Conservation (phyloP, 53 echinoderm and acorn worm species). For the Antedon mediterranea region DNA sequence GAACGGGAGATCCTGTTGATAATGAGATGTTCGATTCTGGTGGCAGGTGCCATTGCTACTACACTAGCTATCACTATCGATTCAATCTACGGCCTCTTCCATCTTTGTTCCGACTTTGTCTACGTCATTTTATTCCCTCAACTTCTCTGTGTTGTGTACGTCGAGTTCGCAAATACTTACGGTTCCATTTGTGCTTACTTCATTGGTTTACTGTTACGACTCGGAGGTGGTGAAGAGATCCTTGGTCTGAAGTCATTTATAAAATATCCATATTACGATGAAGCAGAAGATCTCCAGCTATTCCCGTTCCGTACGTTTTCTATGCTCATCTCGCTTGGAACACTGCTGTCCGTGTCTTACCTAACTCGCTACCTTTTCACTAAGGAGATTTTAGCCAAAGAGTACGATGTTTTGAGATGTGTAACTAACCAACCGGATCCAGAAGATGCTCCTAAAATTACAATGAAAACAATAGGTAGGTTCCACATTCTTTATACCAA, state of each 20-base stretch:
- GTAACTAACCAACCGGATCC: too few species aligned
- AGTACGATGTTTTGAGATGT: conserved; percentile 15
- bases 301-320: conserved; percentile 23
- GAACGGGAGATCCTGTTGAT: conserved; percentile 7
- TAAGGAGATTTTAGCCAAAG: neutral
- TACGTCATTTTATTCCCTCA: conserved; percentile 26
- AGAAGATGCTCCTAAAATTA: too few species aligned
- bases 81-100: conserved; percentile 18
- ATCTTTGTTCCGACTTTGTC: conserved; percentile 20
- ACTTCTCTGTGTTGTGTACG: conserved; percentile 14
- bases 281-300: conserved; percentile 1
- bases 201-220: conserved; percentile 4
- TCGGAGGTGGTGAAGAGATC: conserved; percentile 6
- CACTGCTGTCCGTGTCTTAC: conserved; percentile 7
- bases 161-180: conserved; percentile 15
- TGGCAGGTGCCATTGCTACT: conserved; percentile 4
- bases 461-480: too few species aligned
- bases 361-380: conserved; percentile 4
- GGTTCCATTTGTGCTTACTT: conserved; percentile 4
- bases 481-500: too few species aligned
- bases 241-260: conserved; percentile 7
- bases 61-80: conserved; percentile 10
- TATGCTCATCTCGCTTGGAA: conserved; percentile 4
- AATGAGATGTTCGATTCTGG: conserved; percentile 5
- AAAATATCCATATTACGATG: conserved; percentile 11